Percentiles rank a stretch among this genome's conserved stretches.
These are phyloP conservation scores for Tribolium madens DNA, from an alignment of 1,140 invertebrate genomes.

Conservation along the genomic window DNA sequence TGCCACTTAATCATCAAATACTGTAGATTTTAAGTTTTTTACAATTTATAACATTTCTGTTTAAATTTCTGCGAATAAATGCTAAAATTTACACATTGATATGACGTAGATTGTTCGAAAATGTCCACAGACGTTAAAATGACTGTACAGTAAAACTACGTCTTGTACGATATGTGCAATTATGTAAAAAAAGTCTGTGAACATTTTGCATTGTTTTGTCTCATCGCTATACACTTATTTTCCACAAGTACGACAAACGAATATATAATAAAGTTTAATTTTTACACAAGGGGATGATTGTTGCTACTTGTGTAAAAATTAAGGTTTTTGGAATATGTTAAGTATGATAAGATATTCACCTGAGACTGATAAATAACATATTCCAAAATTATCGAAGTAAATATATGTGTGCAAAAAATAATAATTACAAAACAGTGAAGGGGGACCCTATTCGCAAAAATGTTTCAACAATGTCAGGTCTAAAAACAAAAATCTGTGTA, in stretches of 20 bases:
- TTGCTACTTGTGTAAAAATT: constrained; percentile 6
- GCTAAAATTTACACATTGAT: constrained; percentile 58
- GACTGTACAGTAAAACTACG: constrained; percentile 50
- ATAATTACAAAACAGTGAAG: constrained; percentile 33
- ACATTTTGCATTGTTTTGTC: constrained; percentile 49
- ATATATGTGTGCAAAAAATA: constrained; percentile 61
- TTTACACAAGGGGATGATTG: neutral
- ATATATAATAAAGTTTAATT: constrained; percentile 29
- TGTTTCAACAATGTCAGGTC: constrained; percentile 54
- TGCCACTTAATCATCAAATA: constrained; percentile 32
- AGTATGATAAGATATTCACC: constrained; percentile 43
- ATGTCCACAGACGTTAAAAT: constrained; percentile 55
- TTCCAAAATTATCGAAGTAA: constrained; percentile 48
- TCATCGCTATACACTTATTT: constrained; percentile 27
- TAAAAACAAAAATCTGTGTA: constrained; percentile 56
- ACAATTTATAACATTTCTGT: constrained; percentile 41
- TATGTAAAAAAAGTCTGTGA: constrained; percentile 48
- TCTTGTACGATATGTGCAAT: constrained; percentile 43
- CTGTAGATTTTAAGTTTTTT: constrained; percentile 42
- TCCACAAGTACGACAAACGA: constrained; percentile 39
- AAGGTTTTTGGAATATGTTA: constrained; percentile 47
- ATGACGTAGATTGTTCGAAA: constrained; percentile 59
- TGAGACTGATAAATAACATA: constrained; percentile 50
- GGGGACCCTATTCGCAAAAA: constrained; percentile 59
- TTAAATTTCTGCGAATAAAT: constrained; percentile 43